These are phyloP conservation scores for Theretra japonica DNA, from an alignment of 2,888 invertebrate species.

Conservation along the genomic window DNA sequence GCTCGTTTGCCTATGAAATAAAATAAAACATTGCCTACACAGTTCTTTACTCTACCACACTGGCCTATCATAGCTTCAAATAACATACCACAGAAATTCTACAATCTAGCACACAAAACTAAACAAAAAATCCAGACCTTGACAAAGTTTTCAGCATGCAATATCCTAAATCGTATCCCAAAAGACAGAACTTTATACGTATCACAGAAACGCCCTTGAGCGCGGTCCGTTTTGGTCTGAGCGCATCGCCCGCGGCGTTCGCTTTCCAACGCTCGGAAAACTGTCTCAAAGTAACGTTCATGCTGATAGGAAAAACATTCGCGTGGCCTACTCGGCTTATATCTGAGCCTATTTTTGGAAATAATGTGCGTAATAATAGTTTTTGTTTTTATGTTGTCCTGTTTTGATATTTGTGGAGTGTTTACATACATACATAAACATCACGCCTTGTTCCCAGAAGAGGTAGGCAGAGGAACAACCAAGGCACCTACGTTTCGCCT, in stretches of 20 bases:
- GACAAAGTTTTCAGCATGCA: slow-evolving; percentile 2
- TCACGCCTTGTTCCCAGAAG: too few species aligned
- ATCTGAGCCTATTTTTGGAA: too few species aligned
- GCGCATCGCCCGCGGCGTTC: neutral
- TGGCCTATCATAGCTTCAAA: too few species aligned
- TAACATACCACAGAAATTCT: neutral
- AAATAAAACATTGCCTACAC: too few species aligned
- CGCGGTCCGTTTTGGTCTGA: slow-evolving; percentile 10
- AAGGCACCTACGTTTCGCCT: too few species aligned
- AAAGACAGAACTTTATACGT: slow-evolving; percentile 7
- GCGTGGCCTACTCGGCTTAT: neutral
- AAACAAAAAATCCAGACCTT: neutral
- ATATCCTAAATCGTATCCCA: neutral
- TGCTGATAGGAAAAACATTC: neutral
- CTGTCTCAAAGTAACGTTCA: slow-evolving; percentile 22
- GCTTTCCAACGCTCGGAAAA: slow-evolving; percentile 5
- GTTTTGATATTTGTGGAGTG: too few species aligned
- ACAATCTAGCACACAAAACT: neutral
- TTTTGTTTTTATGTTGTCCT: too few species aligned
- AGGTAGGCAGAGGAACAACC: too few species aligned
- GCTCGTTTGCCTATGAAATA: too few species aligned
- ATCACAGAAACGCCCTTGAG: slow-evolving; percentile 10
- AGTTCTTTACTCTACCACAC: too few species aligned
- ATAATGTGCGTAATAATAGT: too few species aligned
- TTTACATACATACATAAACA: too few species aligned